Base-by-base conservation (phyloP, 2,888 invertebrate species). In the Morpho deidamia region DNA sequence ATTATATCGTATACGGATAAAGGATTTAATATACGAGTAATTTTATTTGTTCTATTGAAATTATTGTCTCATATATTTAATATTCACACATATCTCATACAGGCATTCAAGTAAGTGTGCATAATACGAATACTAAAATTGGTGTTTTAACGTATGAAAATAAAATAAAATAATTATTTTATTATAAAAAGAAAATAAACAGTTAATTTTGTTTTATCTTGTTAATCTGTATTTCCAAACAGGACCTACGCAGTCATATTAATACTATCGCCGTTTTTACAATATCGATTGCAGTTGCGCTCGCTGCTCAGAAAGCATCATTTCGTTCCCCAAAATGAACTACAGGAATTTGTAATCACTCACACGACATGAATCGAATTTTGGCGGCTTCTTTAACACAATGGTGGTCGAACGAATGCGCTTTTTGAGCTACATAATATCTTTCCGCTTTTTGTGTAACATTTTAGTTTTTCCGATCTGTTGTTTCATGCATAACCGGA, bases 241-340 rank as follows among this genome's bases (percentile, higher is more conserved):
- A 45, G 48, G 51, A 57, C 37, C 53, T 40, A 46, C 40, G 53
- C 44, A 51, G 23, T 23, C 51, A 38, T 47, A 51, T 53, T 41
- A 52, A 58, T 58, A 55, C 56, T 60, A 59, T 61, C 54, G 54
- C 53, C 33, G 48, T 59, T 58, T 60, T 61, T 61, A 52, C 47
- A 39, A 34, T 55, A 53, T 54, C 55, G 59, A 49, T 61, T 53
- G 51, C 50, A 51, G 11, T 37, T 44, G 43, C 52, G 41, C 40
- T 49, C 38, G 38, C 60, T 39, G 55, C 47, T 53, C 43, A 38
- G 54, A 41, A 52, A 55, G 44, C 53, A 51, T 59, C 54, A 59
- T 61, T 62, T 61, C 46, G 53, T 54, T 56, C 57, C 53, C 59
- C 57, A 61, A 61, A 59, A 61, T 55, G 51, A 57, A 53, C 51